Evolutionary conservation across 2,113 vertebrate species (phyloP).

Genomic region (Alouatta palliata): DNA sequence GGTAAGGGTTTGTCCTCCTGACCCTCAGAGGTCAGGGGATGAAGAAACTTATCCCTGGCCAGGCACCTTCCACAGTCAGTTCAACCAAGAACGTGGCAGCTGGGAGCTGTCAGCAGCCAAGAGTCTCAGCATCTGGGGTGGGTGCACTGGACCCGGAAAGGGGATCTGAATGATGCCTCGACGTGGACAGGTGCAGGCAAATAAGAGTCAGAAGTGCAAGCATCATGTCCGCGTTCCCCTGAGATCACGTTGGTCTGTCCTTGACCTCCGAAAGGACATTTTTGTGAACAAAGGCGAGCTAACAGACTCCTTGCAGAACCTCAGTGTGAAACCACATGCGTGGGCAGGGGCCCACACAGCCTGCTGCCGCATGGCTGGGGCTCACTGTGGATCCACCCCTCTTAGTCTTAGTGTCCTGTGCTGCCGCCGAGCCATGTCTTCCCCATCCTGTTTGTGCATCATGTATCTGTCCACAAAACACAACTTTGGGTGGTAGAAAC

Average conservation of each 20-base stretch:
- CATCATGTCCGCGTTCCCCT: background rate
- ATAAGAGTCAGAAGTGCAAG: background rate
- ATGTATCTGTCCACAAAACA: background rate
- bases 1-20: background rate
- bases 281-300: background rate
- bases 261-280: background rate
- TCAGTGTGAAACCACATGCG: background rate
- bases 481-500: background rate
- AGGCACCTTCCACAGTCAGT: background rate
- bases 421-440: background rate
- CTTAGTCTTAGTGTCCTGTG: background rate
- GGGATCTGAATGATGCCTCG: background rate
- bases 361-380: background rate
- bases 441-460: background rate
- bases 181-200: background rate
- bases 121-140: background rate
- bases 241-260: background rate
- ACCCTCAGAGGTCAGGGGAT: background rate
- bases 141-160: background rate
- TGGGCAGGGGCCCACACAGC: background rate
- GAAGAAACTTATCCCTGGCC: background rate
- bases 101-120: background rate
- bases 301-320: background rate
- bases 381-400: background rate
- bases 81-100: background rate